Base-by-base conservation (phyloP, 2,888 invertebrate species). In the Elgonia sp. region DNA sequence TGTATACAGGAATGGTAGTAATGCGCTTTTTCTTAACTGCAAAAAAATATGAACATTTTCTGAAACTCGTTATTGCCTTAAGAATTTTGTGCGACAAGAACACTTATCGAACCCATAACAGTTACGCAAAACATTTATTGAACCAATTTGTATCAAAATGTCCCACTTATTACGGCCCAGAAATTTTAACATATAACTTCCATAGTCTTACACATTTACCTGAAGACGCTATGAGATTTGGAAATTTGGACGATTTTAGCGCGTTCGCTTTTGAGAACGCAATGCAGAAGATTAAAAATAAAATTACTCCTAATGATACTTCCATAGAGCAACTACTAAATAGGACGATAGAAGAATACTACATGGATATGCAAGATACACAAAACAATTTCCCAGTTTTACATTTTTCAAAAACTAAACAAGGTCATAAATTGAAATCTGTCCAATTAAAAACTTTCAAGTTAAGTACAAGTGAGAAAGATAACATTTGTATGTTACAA, bases 121-220 rank as follows among this genome's bases (percentile, higher is more conserved):
- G 46, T 10, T 83, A 65, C 62, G 84, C 87, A 21, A 46, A 70
- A 40, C 53, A 62, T 57, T 75, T 80, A 16, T 60, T 89, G 50
- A 50, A 70, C 42, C 55, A 79, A 55, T 90, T 87, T 50, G 88
- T 89, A 10, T n/a, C 37, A 10, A 76, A 46, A 63, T 73, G 62
- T 65, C 8, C 10, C 18, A 18, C 65, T n/a, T 29, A 87, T 67
- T 92, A 92, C 82, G 89, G 90, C 9, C n/a, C 21, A 16, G 20
- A 86, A 37, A 88, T 81, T 50, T 37, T 91, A 14, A 84, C 90
- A 0, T 91, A 93, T 75, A 92, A 92, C 85, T 76, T 92, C 21
- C 92, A 93, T 76, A 77, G 76, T 37, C 63, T 93, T 0, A 42
- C 89, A 18, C 92, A 93, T 87, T 72, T 93, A 9, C 57, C 87